Conservation (phyloP, 37 sponge, comb jelly and placozoan species). For the Amphimedon queenslandica region DNA sequence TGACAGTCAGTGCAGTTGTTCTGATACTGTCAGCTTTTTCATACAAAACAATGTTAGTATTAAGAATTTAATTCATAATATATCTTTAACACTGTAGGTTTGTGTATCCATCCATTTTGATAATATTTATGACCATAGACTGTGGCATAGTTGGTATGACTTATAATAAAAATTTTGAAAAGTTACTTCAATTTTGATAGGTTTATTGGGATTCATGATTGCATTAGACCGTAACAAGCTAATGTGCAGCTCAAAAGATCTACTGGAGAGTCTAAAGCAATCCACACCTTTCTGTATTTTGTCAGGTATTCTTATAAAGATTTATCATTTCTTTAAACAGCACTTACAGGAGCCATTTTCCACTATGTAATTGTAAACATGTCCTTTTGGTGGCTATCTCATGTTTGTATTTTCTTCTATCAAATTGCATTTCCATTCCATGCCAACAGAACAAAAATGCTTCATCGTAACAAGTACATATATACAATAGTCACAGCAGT, state of each 20-base stretch:
- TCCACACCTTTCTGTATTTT: neutral
- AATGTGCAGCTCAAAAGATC: neutral
- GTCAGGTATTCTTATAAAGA: neutral
- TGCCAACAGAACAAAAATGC: neutral
- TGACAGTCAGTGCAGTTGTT: too few species aligned
- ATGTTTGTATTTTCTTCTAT: neutral
- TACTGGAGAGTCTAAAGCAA: neutral
- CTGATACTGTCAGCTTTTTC: too few species aligned
- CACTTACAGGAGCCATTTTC: neutral
- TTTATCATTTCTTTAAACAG: neutral
- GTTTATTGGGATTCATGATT: neutral
- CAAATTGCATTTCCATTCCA: neutral
- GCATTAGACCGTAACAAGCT: neutral
- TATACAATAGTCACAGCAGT: too few species aligned
- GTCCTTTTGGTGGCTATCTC: neutral
- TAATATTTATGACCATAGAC: too few species aligned
- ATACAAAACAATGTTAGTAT: too few species aligned
- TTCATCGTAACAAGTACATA: neutral
- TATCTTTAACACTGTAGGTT: too few species aligned
- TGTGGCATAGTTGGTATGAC: too few species aligned
- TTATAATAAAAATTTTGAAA: too few species aligned
- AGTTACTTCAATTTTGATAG: too few species aligned
- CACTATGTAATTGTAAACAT: neutral
- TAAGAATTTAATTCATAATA: too few species aligned
- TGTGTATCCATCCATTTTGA: too few species aligned